These are phyloP conservation scores for Sesamia nonagrioides DNA, from an alignment of 1,140 invertebrate genomes.

Conservation along the genomic window DNA sequence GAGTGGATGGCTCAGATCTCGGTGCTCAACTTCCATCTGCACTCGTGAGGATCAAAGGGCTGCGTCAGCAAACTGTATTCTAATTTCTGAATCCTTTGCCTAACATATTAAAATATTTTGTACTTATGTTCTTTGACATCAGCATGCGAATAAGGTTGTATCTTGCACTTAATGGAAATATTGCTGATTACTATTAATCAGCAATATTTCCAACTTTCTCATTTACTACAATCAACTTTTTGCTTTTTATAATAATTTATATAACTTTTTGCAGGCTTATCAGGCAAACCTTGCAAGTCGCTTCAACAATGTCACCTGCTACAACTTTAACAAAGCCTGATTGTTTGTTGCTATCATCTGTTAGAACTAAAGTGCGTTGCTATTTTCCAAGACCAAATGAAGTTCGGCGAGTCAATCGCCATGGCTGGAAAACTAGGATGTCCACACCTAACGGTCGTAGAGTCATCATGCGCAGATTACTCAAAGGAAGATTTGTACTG, in stretches of 20 bases:
- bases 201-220: no score
- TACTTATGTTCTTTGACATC: no score
- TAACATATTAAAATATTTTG: no score
- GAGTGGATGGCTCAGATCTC: no score
- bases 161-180: no score
- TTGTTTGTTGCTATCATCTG: constrained; percentile 64
- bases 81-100: no score
- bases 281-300: constrained; percentile 60
- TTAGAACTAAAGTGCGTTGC: constrained; percentile 87
- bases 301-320: constrained; percentile 53
- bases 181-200: no score
- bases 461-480: constrained; percentile 92
- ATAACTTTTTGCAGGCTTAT: constrained; percentile 64
- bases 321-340: constrained; percentile 70
- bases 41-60: no score
- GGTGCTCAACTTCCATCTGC: no score
- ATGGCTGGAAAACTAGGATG: constrained; percentile 91
- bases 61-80: no score
- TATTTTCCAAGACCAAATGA: constrained; percentile 93
- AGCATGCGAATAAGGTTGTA: no score
- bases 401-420: constrained; percentile 90
- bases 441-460: constrained; percentile 90
- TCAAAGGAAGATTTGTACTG: constrained; percentile 91
- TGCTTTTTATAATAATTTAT: not conserved
- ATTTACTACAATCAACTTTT: no score